phyloP scores from a whole-genome alignment of 1,140 invertebrate genomes.

The Monomorium pharaonis region DNA sequence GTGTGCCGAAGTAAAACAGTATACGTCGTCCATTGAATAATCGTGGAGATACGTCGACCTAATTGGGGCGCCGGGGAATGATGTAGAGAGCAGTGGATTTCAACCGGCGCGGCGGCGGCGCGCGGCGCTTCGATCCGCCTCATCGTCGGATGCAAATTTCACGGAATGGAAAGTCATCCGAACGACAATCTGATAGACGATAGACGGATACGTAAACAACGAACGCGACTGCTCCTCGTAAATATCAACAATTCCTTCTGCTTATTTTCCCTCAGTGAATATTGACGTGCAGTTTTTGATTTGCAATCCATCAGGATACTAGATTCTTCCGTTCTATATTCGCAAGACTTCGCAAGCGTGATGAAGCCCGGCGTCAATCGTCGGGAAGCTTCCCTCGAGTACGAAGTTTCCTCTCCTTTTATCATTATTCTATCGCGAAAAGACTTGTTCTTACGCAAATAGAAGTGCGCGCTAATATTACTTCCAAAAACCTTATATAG shows the following conservation, averaged over 20 bases:
- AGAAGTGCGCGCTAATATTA: slow-evolving; percentile 21
- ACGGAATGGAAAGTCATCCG: slow-evolving; percentile 20
- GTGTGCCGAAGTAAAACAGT: neutral
- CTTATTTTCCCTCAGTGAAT: slow-evolving; percentile 20
- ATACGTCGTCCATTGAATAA: neutral
- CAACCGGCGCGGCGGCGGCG: neutral
- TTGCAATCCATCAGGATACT: slow-evolving; percentile 21
- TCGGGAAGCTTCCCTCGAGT: slow-evolving; percentile 9
- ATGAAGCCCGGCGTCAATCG: slow-evolving; percentile 35
- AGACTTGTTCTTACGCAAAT: slow-evolving; percentile 25
- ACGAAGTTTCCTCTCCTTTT: neutral
- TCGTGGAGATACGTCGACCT: slow-evolving; percentile 13
- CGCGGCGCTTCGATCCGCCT: neutral
- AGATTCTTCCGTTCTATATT: slow-evolving; percentile 29
- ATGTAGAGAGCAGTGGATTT: slow-evolving; percentile 1
- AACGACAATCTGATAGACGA: slow-evolving; percentile 4
- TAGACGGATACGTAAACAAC: slow-evolving; percentile 19
- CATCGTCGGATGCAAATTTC: slow-evolving; percentile 17
- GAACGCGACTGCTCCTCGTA: slow-evolving; percentile 13
- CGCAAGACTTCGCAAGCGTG: slow-evolving; percentile 45
- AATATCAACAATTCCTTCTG: slow-evolving; percentile 29
- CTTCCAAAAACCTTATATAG: slow-evolving; percentile 39
- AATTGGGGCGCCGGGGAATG: slow-evolving; percentile 8
- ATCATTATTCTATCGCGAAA: slow-evolving; percentile 13
- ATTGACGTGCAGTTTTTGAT: slow-evolving; percentile 13